A percentile compares a stretch with the other conserved stretches of the same genome.
Conservation (phyloP, 2,888 invertebrate genomes). For the Heliconius hortense region DNA sequence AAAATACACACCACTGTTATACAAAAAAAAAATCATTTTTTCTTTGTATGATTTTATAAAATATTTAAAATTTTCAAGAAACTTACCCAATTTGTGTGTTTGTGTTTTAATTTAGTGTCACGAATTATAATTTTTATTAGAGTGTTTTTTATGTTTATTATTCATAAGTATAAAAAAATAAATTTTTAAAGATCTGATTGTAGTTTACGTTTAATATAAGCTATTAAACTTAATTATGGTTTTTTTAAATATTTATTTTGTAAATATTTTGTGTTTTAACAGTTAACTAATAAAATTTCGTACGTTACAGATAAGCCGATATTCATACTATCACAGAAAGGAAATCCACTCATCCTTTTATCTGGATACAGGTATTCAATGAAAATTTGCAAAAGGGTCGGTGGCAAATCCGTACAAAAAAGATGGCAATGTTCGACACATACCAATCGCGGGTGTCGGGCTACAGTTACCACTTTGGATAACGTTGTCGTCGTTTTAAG, state of each 20-base stretch:
- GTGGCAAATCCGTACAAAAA: slow-evolving; percentile 30
- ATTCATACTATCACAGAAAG: slow-evolving; percentile 44
- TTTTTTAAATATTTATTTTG: no score
- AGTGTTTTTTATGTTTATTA: neutral
- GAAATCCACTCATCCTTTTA: slow-evolving; percentile 45
- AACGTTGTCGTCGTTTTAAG: slow-evolving; percentile 47
- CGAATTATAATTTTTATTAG: neutral
- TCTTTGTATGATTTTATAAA: no score
- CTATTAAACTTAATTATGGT: no score
- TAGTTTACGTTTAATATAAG: neutral
- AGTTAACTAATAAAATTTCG: neutral
- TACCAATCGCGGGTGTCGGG: slow-evolving; percentile 50
- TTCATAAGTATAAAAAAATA: neutral
- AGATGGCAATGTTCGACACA: slow-evolving; percentile 56
- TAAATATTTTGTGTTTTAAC: no score
- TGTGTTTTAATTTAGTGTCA: neutral
- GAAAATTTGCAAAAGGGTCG: slow-evolving; percentile 40
- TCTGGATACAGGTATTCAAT: slow-evolving; percentile 49
- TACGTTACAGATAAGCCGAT: slow-evolving; percentile 36
- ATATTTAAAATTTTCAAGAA: no score
- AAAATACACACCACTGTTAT: no score
- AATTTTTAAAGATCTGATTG: neutral
- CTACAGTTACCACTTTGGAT: slow-evolving; percentile 48
- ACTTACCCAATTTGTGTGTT: neutral
- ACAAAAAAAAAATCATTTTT: no score